A percentile compares a stretch with the other conserved stretches of the same genome.
These are phyloP conservation scores for Pseudanteris insignis DNA, from an alignment of 2,888 invertebrate genomes.

Conservation along the genomic window DNA sequence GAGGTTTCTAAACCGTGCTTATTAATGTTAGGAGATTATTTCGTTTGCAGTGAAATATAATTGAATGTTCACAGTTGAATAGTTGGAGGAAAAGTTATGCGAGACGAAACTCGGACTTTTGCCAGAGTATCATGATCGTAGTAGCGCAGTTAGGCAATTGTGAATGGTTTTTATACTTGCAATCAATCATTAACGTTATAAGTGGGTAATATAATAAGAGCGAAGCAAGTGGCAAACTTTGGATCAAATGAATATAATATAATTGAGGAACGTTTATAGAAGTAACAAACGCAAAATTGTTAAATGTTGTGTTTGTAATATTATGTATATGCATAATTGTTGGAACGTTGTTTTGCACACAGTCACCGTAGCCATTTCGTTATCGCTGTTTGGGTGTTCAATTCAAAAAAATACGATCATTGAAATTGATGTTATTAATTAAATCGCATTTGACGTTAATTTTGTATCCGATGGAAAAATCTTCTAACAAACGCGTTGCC, in stretches of 20 bases:
- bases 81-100: slow-evolving; percentile 20
- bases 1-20: too few species aligned
- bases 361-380: not conserved
- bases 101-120: slow-evolving; percentile 19
- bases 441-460: not conserved
- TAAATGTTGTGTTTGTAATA: not conserved
- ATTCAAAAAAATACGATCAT: too few species aligned
- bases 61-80: too few species aligned
- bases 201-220: too few species aligned
- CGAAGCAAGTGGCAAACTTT: too few species aligned
- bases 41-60: too few species aligned
- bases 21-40: too few species aligned
- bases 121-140: slow-evolving; percentile 11
- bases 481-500: slow-evolving; percentile 20
- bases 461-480: slow-evolving; percentile 13
- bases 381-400: not conserved
- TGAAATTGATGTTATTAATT: not conserved
- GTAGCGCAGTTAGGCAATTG: not conserved
- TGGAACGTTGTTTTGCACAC: not conserved
- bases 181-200: too few species aligned
- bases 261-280: too few species aligned
- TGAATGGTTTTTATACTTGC: not conserved
- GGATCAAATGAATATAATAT: too few species aligned
- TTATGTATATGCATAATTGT: not conserved
- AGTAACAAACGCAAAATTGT: not conserved